phyloP scores from a whole-genome alignment of 2,113 vertebrate genomes.

The Scortum barcoo region DNA sequence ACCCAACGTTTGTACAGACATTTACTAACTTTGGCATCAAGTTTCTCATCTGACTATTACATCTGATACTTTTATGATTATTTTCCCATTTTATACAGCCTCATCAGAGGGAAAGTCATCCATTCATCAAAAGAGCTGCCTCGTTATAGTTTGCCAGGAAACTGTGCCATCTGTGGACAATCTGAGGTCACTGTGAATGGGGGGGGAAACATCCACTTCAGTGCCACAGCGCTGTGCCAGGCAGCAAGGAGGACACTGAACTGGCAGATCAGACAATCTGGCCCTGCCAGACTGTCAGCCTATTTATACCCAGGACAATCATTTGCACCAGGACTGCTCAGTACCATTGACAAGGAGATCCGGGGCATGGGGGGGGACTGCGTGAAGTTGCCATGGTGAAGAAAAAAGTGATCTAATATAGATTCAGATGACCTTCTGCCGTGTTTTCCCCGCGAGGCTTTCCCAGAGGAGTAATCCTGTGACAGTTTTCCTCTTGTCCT shows the following conservation, averaged over 20 bases:
- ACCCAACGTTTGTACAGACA: background rate
- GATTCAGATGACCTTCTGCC: constrained; percentile 63
- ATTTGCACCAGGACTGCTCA: constrained; percentile 61
- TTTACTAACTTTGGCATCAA: background rate
- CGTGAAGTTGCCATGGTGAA: constrained; percentile 36
- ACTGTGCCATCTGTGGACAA: constrained; percentile 61
- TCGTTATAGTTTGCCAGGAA: constrained; percentile 52
- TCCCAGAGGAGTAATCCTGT: constrained; percentile 38
- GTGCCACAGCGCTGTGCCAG: constrained; percentile 53
- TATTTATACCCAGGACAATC: constrained; percentile 75
- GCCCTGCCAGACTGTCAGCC: constrained; percentile 71
- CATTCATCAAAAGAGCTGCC: constrained; percentile 38
- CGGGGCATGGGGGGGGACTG: constrained; percentile 16
- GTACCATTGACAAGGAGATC: constrained; percentile 60
- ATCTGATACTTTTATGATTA: background rate
- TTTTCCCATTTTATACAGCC: constrained; percentile 4
- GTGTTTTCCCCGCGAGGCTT: constrained; percentile 39
- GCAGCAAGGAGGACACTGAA: constrained; percentile 57
- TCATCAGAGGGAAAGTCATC: constrained; percentile 13
- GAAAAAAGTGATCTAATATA: constrained; percentile 41
- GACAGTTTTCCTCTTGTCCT: constrained; percentile 48
- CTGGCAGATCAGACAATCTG: constrained; percentile 71
- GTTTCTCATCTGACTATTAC: background rate
- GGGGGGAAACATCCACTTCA: constrained; percentile 63
- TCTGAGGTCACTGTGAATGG: constrained; percentile 63